Evolutionary conservation across 2,888 invertebrate genomes (phyloP), one percentile per base, ranked within the genome.

Genomic region (Brachypterus glaber): DNA sequence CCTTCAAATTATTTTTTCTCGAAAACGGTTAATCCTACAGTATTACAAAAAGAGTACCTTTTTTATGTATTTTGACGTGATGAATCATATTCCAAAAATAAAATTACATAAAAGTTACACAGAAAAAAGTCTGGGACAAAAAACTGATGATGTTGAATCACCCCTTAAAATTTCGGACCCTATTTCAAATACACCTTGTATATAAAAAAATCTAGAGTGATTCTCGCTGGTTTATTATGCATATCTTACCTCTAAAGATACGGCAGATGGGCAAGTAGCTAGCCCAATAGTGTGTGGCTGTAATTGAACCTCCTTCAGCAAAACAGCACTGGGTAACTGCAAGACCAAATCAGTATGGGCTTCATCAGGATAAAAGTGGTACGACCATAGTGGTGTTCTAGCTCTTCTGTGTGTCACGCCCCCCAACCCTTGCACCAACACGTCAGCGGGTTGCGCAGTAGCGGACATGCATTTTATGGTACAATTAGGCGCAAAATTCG

Each of bases 311-410:
- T 92, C 91, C 52, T 85, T 81, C 38, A 95, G 69, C 48, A 89
- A 70, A 54, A 91, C 79, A 11, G 92, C 90, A 60, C 89, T 90
- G 0, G 93, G 93, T 52, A 95, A 68, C 14, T 82, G 78, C 35
- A 95, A 74, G 3, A 84, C 84, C 30, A 95, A 72, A 62, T 93
- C 91, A 0, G 93, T 82, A 68, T 86, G 88, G 25, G 83, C 82
- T 66, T 92, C 90, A 51, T 80, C 79, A 17, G 88, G 87, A 68
- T 89, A 91, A 69, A 91, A 95, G 69, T 93, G 89, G 68, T 93
- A 92, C 17, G 87, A 85, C 93, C 93, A 95, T n/a, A 91, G 84
- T 3, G 93, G 86, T 1, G 88, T 85, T 41, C 92, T 75, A 14
- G 90, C 86, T 26, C 93, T 71, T 27, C 90, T 73, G 56, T 87